A percentile compares a stretch with the other conserved stretches of the same genome.
These are phyloP conservation scores for Andrena minutula DNA, from an alignment of 2,888 invertebrate genomes.

Conservation along the genomic window DNA sequence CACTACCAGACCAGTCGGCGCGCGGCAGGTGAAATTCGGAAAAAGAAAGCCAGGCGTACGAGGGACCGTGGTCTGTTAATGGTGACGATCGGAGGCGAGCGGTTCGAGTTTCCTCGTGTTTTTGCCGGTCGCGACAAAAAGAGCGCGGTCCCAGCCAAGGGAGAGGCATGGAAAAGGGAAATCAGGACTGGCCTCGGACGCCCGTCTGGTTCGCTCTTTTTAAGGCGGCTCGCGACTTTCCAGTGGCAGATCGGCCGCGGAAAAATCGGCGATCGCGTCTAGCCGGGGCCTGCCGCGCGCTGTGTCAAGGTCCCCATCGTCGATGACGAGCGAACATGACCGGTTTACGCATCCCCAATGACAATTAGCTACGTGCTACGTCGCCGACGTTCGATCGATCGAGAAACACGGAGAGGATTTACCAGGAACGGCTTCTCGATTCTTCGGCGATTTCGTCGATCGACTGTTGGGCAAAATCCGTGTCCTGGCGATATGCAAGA, in stretches of 20 bases:
- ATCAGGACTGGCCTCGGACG: constrained; percentile 7
- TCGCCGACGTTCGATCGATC: constrained; percentile 2
- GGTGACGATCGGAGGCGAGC: constrained; percentile 39
- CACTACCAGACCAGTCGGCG: constrained; percentile 30
- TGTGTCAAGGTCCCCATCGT: constrained; percentile 33
- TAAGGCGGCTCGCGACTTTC: constrained; percentile 17
- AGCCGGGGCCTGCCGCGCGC: background rate
- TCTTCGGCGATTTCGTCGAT: background rate
- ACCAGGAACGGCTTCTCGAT: background rate
- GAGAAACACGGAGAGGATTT: background rate
- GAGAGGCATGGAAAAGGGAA: constrained; percentile 64
- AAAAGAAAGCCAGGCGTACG: constrained; percentile 62
- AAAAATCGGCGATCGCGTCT: background rate
- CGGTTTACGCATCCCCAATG: constrained; percentile 47
- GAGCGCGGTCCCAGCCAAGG: constrained; percentile 5
- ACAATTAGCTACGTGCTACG: constrained; percentile 41
- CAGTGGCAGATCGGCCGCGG: constrained; percentile 4
- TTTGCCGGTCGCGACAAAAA: constrained; percentile 42
- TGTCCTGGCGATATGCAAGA: background rate
- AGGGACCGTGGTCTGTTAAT: constrained; percentile 40
- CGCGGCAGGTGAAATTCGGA: constrained; percentile 62
- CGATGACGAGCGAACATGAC: constrained; percentile 12
- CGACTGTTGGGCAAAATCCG: background rate
- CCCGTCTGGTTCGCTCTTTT: background rate
- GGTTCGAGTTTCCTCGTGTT: constrained; percentile 44